Percentiles rank a stretch among this genome's conserved stretches.
Evolutionary conservation across 2,113 vertebrate genomes (phyloP).

Genomic region (Centropus unirufus): DNA sequence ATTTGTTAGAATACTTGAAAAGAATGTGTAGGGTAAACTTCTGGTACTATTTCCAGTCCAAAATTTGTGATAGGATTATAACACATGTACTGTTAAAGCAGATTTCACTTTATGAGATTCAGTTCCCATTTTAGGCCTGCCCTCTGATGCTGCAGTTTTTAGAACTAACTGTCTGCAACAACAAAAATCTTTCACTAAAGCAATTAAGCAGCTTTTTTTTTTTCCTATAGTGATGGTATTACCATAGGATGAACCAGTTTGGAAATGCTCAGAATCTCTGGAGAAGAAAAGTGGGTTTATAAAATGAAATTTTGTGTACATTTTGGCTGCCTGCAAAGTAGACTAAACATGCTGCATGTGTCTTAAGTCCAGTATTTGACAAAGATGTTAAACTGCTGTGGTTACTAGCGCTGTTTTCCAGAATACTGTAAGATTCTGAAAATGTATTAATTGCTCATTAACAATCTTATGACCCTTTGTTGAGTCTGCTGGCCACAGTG

Average conservation of each 20-base stretch:
- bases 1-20: not conserved
- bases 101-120: not conserved
- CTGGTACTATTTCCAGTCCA: not conserved
- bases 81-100: not conserved
- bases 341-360: constrained; percentile 47
- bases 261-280: not conserved
- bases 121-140: not conserved
- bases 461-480: not conserved
- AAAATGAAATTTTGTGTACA: constrained; percentile 10
- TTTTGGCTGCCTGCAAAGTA: constrained; percentile 41
- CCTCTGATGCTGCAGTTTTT: not conserved
- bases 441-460: not conserved
- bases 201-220: not conserved
- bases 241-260: constrained; percentile 3
- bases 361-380: constrained; percentile 45
- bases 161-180: not conserved
- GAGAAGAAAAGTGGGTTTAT: constrained; percentile 11
- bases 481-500: not conserved
- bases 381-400: not conserved
- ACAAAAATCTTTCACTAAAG: not conserved
- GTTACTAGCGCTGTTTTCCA: not conserved
- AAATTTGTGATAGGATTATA: not conserved
- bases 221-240: not conserved
- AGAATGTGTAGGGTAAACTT: not conserved
- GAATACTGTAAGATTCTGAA: not conserved